phyloP scores from a whole-genome alignment of 2,888 invertebrate species.

The Aquatica leii region DNA sequence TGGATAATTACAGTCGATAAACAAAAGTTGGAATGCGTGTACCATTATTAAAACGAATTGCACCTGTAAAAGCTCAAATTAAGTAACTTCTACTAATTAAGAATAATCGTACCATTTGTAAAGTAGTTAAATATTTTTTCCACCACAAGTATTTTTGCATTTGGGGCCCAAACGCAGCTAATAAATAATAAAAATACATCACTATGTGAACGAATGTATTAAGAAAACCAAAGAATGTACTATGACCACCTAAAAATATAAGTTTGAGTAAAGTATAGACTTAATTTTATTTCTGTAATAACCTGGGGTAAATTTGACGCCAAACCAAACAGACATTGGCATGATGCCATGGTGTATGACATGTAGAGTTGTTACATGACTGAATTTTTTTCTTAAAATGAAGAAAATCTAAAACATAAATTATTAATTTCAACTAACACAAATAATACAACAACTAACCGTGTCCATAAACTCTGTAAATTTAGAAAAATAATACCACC shows the following conservation, averaged over 20 bases:
- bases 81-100: neutral
- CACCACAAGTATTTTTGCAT: constrained; percentile 92
- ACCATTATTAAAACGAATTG: constrained; percentile 91
- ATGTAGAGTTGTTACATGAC: constrained; percentile 92
- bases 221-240: constrained; percentile 93
- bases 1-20: constrained; percentile 92
- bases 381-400: constrained; percentile 91
- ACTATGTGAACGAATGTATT: constrained; percentile 97
- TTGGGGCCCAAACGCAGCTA: constrained; percentile 89
- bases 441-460: constrained; percentile 67
- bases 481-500: constrained; percentile 97
- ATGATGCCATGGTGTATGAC: constrained; percentile 97
- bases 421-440: neutral
- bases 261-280: constrained; percentile 6
- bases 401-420: constrained; percentile 82
- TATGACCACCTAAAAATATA: constrained; percentile 79
- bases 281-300: constrained; percentile 31
- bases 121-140: constrained; percentile 92
- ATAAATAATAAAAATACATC: constrained; percentile 94
- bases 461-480: constrained; percentile 97
- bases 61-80: constrained; percentile 63
- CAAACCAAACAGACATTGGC: constrained; percentile 98
- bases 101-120: constrained; percentile 79
- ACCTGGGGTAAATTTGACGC: constrained; percentile 95
- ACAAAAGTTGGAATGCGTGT: constrained; percentile 91